Percentiles rank a stretch among this genome's conserved stretches.
These are phyloP conservation scores for Sebastes oblongus DNA, from an alignment of 2,797 vertebrate genomes.

Conservation along the genomic window DNA sequence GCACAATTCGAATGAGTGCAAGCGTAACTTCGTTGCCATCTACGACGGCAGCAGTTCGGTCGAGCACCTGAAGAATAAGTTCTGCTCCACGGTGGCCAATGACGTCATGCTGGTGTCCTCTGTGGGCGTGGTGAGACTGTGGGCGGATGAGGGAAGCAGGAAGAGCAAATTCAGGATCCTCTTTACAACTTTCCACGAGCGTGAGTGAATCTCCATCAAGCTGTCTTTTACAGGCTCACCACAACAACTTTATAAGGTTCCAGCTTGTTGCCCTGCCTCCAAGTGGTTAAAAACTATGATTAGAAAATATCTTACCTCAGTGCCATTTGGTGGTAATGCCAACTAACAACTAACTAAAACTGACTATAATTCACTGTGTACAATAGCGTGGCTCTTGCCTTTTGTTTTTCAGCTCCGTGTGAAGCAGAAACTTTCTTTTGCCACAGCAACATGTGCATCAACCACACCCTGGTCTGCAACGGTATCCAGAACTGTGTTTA, in stretches of 20 bases:
- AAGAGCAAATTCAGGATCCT: slow-evolving; percentile 95
- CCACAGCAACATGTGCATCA: slow-evolving; percentile 99
- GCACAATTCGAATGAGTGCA: slow-evolving; percentile 99
- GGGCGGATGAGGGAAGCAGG: slow-evolving; percentile 96
- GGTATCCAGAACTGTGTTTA: slow-evolving; percentile 98
- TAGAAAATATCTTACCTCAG: background rate
- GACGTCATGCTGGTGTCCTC: slow-evolving; percentile 93
- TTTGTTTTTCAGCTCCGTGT: slow-evolving; percentile 88
- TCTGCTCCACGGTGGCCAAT: slow-evolving; percentile 97
- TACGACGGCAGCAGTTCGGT: slow-evolving; percentile 96
- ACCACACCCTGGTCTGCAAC: slow-evolving; percentile 95
- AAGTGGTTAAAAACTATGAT: background rate
- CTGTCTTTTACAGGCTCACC: background rate
- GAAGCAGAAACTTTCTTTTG: slow-evolving; percentile 94
- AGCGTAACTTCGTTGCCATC: slow-evolving; percentile 96
- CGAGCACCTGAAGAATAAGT: slow-evolving; percentile 95
- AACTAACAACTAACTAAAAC: too few species aligned
- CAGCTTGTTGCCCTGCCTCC: background rate
- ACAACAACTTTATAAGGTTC: background rate
- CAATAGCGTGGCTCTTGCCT: background rate
- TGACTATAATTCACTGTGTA: background rate
- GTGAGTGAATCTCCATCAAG: slow-evolving; percentile 47
- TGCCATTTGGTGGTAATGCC: background rate
- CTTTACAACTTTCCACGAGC: slow-evolving; percentile 88
- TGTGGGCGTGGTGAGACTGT: slow-evolving; percentile 93